These are phyloP conservation scores for Physocephala rufipes DNA, from an alignment of 2,888 invertebrate genomes.

Conservation along the genomic window DNA sequence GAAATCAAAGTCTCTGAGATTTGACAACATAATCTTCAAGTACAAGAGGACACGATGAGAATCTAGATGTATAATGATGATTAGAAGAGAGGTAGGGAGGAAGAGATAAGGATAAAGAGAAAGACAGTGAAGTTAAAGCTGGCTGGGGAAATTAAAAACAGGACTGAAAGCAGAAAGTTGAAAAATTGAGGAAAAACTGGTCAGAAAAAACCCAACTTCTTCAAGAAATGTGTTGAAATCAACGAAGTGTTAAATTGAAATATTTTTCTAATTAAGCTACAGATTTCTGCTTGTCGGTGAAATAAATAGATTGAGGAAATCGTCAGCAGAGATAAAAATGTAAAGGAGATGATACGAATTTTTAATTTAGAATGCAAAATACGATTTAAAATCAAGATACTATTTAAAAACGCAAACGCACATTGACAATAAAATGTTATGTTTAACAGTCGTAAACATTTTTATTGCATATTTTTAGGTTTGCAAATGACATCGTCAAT, in stretches of 20 bases:
- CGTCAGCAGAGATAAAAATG: background rate
- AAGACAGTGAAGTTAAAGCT: background rate
- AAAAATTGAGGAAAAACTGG: slow-evolving; percentile 14
- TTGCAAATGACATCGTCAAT: background rate
- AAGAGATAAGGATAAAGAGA: background rate
- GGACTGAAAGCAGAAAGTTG: background rate
- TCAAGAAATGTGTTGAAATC: slow-evolving; percentile 36
- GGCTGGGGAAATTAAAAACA: background rate
- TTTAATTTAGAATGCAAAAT: background rate
- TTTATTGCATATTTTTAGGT: slow-evolving; percentile 24
- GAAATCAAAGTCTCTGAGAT: slow-evolving; percentile 14
- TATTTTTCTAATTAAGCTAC: slow-evolving; percentile 45
- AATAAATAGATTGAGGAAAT: background rate
- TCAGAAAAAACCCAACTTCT: background rate
- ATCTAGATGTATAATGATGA: no score
- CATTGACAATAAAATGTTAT: slow-evolving; percentile 1
- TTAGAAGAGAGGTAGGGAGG: background rate
- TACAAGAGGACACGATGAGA: background rate
- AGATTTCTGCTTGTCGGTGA: slow-evolving; percentile 37
- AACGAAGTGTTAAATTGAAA: slow-evolving; percentile 47
- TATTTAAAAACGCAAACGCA: background rate
- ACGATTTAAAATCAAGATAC: background rate
- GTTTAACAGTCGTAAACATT: slow-evolving; percentile 5
- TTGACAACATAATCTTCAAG: background rate
- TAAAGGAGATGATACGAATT: background rate